phyloP scores from a whole-genome alignment of 2,113 vertebrate genomes.

The Gnathonemus longibarbis region DNA sequence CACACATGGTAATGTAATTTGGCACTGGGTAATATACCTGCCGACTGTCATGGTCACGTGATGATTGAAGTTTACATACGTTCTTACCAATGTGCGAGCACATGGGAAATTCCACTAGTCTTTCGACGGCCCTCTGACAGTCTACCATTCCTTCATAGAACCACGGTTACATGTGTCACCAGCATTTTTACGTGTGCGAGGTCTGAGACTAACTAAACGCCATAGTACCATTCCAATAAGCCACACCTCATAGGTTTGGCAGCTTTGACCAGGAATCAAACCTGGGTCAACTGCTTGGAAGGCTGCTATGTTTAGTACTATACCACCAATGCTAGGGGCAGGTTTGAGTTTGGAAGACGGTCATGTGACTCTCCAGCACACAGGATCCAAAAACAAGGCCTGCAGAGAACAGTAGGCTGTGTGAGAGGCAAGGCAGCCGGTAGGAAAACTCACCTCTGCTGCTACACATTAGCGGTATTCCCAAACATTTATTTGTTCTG shows the following conservation, averaged over 20 bases:
- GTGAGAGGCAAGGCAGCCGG: background rate
- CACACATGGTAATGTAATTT: too few relatives aligned
- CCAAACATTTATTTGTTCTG: background rate
- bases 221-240: background rate
- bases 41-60: too few relatives aligned
- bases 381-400: background rate
- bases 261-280: background rate
- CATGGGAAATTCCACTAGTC: too few relatives aligned
- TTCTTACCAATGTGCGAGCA: too few relatives aligned
- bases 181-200: too few relatives aligned
- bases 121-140: too few relatives aligned
- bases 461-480: background rate
- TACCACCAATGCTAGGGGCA: background rate
- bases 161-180: too few relatives aligned
- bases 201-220: background rate
- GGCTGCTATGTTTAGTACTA: conserved; percentile 29
- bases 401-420: background rate
- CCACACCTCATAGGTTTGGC: background rate
- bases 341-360: background rate
- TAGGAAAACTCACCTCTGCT: background rate
- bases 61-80: too few relatives aligned
- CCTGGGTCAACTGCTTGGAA: conserved; percentile 40
- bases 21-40: too few relatives aligned
- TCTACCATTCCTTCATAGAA: too few relatives aligned
- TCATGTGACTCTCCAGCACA: background rate